Evolutionary conservation across 2,888 invertebrate species (phyloP), one percentile per base, ranked within the genome.

Genomic region (Branchellion lobata): DNA sequence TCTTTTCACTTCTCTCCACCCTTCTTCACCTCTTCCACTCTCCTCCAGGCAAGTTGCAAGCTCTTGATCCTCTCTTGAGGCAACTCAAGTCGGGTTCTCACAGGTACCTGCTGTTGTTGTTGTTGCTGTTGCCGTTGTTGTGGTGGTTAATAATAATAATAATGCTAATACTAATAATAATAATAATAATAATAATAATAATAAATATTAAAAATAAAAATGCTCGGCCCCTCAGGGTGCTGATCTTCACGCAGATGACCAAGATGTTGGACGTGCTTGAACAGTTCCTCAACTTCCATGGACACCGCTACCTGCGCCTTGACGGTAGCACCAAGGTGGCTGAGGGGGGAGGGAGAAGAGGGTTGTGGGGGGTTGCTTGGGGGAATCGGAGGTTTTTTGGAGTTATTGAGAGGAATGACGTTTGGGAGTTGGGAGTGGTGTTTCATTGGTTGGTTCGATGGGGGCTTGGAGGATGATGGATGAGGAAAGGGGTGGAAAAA

Each of bases 161-260:
- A 14, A 47, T 47, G 8, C 18, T 47, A 47, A 18, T 47, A 14
- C 47, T 14, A 47, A 8, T 18, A 47, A 47, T 18, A 8, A 14
- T 14, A 47, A 8, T 14, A 47, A 14, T 8, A 8, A 47, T 47
- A 8, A 47, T 47, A 14, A 8, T 47, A 47, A 47, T 47, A 47
- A 47, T 47, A 47, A 14, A 47, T 47, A 18, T 47, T 14, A 47
- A 47, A 14, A 47, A 47, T 14, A 47, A 47, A 14, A 47, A 47
- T 47, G 47, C 47, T 47, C 8, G 18, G 18, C 8, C 18, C 11
- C 98, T 99, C 89, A 91, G 98, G 83, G 97, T 93, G 82, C 90
- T 99, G 40, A 94, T 99, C 84, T 99, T 99, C 89, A 98, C 99
- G 29, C 99, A 99, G 90, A 99, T 99, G 99, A 96, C 98, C 21